Evolutionary conservation across 2,888 invertebrate species (phyloP).

Genomic region (Pseudococcus viburni): DNA sequence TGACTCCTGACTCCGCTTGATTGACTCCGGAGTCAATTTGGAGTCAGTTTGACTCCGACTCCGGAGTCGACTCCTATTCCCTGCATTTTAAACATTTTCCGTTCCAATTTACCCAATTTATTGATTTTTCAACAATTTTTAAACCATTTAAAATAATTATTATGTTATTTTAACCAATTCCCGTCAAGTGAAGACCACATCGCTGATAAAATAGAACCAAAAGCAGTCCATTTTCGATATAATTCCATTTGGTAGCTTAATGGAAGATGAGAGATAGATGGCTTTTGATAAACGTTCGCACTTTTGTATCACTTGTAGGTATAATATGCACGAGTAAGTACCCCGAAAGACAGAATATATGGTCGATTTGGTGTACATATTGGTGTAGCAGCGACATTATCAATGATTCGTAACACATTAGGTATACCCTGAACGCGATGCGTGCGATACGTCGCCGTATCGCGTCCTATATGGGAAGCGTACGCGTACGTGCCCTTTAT

Average conservation of each 20-base stretch:
- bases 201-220: too few relatives aligned
- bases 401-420: slow-evolving; percentile 40
- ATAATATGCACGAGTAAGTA: background rate
- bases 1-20: too few relatives aligned
- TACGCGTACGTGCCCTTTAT: background rate
- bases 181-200: too few relatives aligned
- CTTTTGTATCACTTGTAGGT: background rate
- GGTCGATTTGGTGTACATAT: background rate
- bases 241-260: background rate
- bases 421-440: background rate
- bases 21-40: too few relatives aligned
- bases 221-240: background rate
- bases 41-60: too few relatives aligned
- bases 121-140: too few relatives aligned
- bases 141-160: too few relatives aligned
- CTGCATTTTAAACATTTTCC: too few relatives aligned
- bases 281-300: background rate
- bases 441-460: background rate
- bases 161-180: too few relatives aligned
- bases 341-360: background rate
- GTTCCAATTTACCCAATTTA: too few relatives aligned
- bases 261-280: background rate
- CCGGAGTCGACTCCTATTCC: too few relatives aligned
- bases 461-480: background rate
- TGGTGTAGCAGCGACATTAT: background rate